A percentile compares a stretch with the other conserved stretches of the same genome.
phyloP scores from a whole-genome alignment of 1,140 invertebrate species.

The Mya arenaria region DNA sequence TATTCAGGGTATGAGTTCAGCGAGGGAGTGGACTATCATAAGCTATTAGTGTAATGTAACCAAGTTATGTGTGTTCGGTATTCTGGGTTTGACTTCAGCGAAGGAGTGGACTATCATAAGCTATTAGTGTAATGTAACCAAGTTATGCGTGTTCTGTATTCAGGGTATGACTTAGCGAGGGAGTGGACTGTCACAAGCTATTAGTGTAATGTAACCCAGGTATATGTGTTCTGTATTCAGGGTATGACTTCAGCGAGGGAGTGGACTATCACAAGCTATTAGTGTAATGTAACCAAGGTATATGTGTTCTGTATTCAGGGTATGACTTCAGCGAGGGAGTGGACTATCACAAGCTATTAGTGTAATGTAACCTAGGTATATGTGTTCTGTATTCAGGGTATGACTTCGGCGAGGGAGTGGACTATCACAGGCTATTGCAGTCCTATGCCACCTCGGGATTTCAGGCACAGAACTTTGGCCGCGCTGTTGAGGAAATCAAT shows the following conservation, averaged over 20 bases:
- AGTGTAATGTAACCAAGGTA: slow-evolving; percentile 89
- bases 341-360: slow-evolving; percentile 92
- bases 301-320: too few relatives aligned
- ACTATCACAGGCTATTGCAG: slow-evolving; percentile 92
- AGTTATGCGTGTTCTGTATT: too few relatives aligned
- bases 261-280: slow-evolving; percentile 93
- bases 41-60: slow-evolving; percentile 91
- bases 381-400: slow-evolving; percentile 85
- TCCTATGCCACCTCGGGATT: slow-evolving; percentile 93
- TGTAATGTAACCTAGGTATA: too few relatives aligned
- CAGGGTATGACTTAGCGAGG: slow-evolving; percentile 95
- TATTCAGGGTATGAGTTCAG: slow-evolving; percentile 92
- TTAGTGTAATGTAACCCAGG: too few relatives aligned
- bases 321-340: slow-evolving; percentile 95
- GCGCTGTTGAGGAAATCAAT: slow-evolving; percentile 94
- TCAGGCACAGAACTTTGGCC: slow-evolving; percentile 97
- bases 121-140: slow-evolving; percentile 92
- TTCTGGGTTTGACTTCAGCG: too few relatives aligned
- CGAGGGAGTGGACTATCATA: slow-evolving; percentile 92
- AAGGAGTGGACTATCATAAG: slow-evolving; percentile 93
- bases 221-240: not conserved
- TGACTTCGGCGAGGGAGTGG: slow-evolving; percentile 95
- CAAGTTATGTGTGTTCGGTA: too few relatives aligned
- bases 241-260: slow-evolving; percentile 96
- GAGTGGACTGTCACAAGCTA: not conserved